Conservation (phyloP, 2,888 invertebrate species). For the Allophyes oxyacanthae region DNA sequence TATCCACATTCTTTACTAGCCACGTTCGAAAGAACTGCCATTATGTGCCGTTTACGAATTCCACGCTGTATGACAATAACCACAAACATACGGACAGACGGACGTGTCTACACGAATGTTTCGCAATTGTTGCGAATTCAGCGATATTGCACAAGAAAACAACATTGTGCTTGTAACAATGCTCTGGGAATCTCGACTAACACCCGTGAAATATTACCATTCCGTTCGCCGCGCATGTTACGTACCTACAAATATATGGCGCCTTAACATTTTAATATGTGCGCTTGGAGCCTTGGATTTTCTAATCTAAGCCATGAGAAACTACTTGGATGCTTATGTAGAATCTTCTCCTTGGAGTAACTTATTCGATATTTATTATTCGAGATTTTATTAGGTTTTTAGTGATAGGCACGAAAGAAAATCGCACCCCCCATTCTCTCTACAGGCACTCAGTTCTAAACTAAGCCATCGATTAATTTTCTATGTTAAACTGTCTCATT, state of each 20-base stretch:
- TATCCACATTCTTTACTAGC: conserved; percentile 29
- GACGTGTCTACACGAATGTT: conserved; percentile 76
- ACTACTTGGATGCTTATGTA: neutral
- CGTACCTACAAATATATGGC: conserved; percentile 25
- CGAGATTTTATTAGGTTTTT: too few species aligned
- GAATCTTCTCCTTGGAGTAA: neutral
- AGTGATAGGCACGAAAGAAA: too few species aligned
- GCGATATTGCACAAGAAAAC: conserved; percentile 84
- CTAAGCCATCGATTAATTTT: too few species aligned
- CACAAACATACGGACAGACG: conserved; percentile 71
- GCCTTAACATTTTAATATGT: conserved; percentile 38
- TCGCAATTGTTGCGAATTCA: conserved; percentile 82
- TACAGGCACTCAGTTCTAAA: too few species aligned
- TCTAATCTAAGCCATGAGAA: conserved; percentile 2
- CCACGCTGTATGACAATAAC: conserved; percentile 71
- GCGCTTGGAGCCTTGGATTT: conserved; percentile 9
- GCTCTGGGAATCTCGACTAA: conserved; percentile 75
- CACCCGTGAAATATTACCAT: conserved; percentile 64
- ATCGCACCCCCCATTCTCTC: too few species aligned
- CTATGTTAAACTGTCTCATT: too few species aligned
- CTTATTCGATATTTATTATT: too few species aligned
- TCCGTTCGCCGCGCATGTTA: conserved; percentile 47
- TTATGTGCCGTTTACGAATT: conserved; percentile 63
- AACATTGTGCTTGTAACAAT: conserved; percentile 84
- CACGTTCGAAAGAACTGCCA: conserved; percentile 41